Evolutionary conservation across 2,113 vertebrate species (phyloP), one percentile per base, ranked within the genome.

Genomic region (Sphaerodactylus townsendi): DNA sequence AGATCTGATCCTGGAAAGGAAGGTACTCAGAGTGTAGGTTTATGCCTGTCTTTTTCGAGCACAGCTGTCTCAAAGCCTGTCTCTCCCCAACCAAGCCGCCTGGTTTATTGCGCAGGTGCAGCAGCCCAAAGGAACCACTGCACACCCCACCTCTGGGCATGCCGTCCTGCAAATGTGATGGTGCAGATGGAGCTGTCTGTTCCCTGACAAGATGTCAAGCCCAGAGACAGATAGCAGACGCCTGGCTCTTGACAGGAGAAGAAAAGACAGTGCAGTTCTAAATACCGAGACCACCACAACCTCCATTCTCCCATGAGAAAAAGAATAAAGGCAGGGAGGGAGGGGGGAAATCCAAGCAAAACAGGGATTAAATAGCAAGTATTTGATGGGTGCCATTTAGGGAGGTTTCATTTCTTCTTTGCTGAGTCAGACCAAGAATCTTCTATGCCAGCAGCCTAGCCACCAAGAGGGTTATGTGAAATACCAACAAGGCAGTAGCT

Each of bases 31-130:
- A 17, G 64, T 2, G 4, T 23, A 6, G 5, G 21, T 10, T 53
- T 76, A 3, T 4, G 1, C 65, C 0, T 0, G 0, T 17, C n/a
- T 4, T 35, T 77, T 71, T n/a, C 1, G 0, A 53, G 50, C 41
- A 41, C 62, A 30, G 59, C 28, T 30, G 62, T 69, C 10, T 1
- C 17, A 19, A 19, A 53, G 19, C 1, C 0, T 0, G 0, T 21
- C 37, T 5, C 30, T 17, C 17, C 15, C 50, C 50, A 19, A 53
- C 50, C 10, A 19, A 53, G 50, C 50, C 1, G 15, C 3, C 3
- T 10, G 10, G 50, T 53, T 10, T 19, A 5, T 53, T 53, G 0
- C 0, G 1, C 46, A 6, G 1, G 75, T 14, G 41, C 19, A 0
- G 37, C 77, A 33, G 50, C 53, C 66, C 78, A 35, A 79, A 41